Conservation (phyloP, 2,888 invertebrate species). For the Tipula confusa region DNA sequence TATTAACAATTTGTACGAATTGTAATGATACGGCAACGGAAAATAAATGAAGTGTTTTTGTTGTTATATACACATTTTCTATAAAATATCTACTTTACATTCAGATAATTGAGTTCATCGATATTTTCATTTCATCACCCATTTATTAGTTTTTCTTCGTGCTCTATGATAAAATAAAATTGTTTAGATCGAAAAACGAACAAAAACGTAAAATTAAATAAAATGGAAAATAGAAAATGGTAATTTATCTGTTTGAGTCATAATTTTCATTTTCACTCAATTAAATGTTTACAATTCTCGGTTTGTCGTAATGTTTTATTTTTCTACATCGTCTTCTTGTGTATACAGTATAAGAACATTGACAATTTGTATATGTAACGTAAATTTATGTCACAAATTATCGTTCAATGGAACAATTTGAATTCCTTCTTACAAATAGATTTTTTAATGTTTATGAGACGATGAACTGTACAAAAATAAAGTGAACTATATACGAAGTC, state of each 20-base stretch:
- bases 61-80: background rate
- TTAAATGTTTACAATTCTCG: background rate
- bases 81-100: background rate
- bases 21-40: background rate
- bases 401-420: too few species aligned
- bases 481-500: too few species aligned
- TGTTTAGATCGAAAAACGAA: background rate
- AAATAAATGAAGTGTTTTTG: slow-evolving; percentile 8
- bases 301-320: too few species aligned
- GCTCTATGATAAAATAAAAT: background rate
- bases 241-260: background rate
- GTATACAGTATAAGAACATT: too few species aligned
- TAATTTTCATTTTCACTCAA: slow-evolving; percentile 9
- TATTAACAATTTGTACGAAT: background rate
- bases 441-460: too few species aligned
- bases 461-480: too few species aligned
- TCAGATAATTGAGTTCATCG: slow-evolving; percentile 9
- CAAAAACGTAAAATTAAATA: background rate
- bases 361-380: too few species aligned
- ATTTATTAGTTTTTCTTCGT: background rate
- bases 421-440: too few species aligned
- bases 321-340: too few species aligned
- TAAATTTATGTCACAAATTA: too few species aligned
- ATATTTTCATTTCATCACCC: background rate
- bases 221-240: too few species aligned